phyloP scores from a whole-genome alignment of 2,797 vertebrate species.

The Salarias fasciatus region DNA sequence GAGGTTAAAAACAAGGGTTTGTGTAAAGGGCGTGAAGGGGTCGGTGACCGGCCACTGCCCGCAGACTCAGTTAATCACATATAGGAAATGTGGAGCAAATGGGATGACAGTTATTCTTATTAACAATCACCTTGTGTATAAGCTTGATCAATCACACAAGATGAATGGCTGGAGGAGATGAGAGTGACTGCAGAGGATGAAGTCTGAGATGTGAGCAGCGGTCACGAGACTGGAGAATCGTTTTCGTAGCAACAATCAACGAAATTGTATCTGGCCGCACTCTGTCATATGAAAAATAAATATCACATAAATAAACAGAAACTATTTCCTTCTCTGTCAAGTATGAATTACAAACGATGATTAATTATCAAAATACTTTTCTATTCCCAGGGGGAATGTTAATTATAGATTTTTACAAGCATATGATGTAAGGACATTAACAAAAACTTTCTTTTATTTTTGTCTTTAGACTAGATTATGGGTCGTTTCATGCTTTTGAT shows the following conservation, averaged over 20 bases:
- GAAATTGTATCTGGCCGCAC: background rate
- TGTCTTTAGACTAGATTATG: too few relatives aligned
- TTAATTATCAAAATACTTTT: too few relatives aligned
- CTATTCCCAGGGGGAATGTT: too few relatives aligned
- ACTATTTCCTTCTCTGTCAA: background rate
- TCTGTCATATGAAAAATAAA: too few relatives aligned
- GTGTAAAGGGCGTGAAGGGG: too few relatives aligned
- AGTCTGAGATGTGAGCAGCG: background rate
- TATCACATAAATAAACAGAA: background rate
- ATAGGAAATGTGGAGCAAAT: constrained; percentile 9
- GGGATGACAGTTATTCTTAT: constrained; percentile 23
- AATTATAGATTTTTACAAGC: too few relatives aligned
- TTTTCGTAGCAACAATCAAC: constrained; percentile 2
- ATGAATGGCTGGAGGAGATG: constrained; percentile 13
- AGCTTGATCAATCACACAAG: constrained; percentile 36
- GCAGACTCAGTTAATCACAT: constrained; percentile 39
- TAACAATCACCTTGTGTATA: background rate
- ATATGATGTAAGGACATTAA: too few relatives aligned
- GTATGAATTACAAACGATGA: background rate
- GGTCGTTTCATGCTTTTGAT: too few relatives aligned
- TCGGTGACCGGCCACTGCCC: too few relatives aligned
- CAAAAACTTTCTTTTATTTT: too few relatives aligned
- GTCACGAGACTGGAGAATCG: background rate
- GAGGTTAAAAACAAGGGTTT: too few relatives aligned
- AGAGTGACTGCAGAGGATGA: background rate